Evolutionary conservation across 2,113 vertebrate genomes (phyloP).

Genomic region (Thalassoma bifasciatum): DNA sequence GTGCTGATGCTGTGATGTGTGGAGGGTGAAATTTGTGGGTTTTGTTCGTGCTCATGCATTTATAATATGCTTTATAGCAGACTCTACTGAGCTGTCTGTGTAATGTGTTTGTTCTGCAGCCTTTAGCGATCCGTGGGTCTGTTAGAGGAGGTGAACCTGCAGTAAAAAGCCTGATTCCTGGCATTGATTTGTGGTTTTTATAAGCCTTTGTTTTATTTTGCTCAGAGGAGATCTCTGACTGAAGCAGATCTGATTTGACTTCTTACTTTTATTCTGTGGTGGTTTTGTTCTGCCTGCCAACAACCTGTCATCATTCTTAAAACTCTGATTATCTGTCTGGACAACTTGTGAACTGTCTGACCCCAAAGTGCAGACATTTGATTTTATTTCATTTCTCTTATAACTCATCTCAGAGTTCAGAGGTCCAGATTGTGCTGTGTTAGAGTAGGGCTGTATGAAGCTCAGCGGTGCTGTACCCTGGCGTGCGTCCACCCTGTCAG

Average conservation of each 20-base stretch:
- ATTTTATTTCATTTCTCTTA: not conserved
- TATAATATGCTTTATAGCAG: not conserved
- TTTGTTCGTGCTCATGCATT: not conserved
- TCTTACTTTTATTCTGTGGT: not conserved
- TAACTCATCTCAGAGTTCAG: not conserved
- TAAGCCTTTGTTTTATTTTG: not conserved
- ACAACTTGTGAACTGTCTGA: not conserved
- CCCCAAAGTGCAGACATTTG: not conserved
- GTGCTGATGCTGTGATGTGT: no score
- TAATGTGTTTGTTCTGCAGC: not conserved
- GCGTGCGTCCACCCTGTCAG: conserved; percentile 51
- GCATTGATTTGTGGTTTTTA: not conserved
- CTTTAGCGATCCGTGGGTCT: not conserved
- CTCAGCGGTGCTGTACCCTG: conserved; percentile 54
- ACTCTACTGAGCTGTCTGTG: not conserved
- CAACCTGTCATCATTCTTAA: not conserved
- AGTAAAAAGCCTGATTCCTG: not conserved
- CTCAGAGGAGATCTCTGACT: not conserved
- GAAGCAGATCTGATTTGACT: not conserved
- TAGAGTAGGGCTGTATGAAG: conserved; percentile 14
- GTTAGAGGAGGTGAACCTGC: not conserved
- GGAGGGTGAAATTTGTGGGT: no score
- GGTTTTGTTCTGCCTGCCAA: not conserved
- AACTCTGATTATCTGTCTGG: not conserved
- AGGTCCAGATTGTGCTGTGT: conserved; percentile 39